Conservation (phyloP, 2,797 vertebrate genomes). For the Hippocampus kuda region DNA sequence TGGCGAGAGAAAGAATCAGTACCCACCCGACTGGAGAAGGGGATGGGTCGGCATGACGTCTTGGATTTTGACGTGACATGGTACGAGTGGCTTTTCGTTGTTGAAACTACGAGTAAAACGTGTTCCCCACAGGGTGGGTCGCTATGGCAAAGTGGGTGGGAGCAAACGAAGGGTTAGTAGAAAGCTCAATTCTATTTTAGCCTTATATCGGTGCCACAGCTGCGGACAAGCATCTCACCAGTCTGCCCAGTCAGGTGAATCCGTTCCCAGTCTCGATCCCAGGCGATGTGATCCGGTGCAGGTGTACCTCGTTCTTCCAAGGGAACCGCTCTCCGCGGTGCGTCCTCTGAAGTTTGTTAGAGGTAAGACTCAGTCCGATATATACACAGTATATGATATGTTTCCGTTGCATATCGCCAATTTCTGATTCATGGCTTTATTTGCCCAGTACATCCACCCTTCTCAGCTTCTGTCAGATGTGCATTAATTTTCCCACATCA, state of each 20-base stretch:
- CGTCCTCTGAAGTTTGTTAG: constrained; percentile 33
- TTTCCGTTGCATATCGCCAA: too few species aligned
- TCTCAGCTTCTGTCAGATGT: background rate
- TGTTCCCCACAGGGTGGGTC: background rate
- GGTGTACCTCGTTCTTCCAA: background rate
- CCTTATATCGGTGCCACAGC: constrained; percentile 25
- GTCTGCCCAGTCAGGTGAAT: constrained; percentile 34
- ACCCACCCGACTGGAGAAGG: constrained; percentile 32
- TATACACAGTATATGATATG: too few species aligned
- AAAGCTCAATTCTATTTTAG: constrained; percentile 3
- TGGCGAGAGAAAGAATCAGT: constrained; percentile 34
- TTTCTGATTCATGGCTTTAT: background rate
- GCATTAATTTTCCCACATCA: background rate
- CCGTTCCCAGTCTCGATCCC: constrained; percentile 2
- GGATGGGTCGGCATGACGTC: constrained; percentile 32
- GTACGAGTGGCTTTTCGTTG: background rate
- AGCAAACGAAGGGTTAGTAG: background rate
- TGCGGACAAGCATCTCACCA: constrained; percentile 17
- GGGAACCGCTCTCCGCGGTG: background rate
- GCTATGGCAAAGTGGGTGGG: background rate
- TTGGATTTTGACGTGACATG: constrained; percentile 1
- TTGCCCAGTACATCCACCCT: background rate
- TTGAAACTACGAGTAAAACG: background rate
- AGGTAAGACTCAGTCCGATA: constrained; percentile 29
- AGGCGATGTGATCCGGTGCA: background rate